phyloP scores from a whole-genome alignment of 92 coral and sea anemone species.

The Parazoanthus swiftii region DNA sequence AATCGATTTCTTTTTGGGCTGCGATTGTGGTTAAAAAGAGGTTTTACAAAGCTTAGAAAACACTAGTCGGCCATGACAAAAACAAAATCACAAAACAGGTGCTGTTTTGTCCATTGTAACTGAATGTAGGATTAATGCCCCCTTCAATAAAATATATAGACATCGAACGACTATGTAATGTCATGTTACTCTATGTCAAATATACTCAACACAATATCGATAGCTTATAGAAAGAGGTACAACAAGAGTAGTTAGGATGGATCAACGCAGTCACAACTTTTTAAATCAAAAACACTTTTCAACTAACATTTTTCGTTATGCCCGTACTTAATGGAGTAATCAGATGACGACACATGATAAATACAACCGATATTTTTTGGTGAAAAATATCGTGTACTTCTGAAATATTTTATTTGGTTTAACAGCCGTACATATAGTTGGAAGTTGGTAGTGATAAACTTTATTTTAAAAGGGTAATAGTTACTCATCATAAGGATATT shows the following conservation, averaged over 20 bases:
- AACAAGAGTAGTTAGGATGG: neutral
- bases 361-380: too few species aligned
- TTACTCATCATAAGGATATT: too few species aligned
- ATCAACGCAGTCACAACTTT: neutral
- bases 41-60: neutral
- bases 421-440: too few species aligned
- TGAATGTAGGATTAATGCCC: neutral
- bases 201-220: neutral
- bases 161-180: neutral
- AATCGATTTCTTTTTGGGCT: neutral
- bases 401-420: too few species aligned
- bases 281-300: neutral
- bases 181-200: neutral
- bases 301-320: neutral
- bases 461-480: too few species aligned
- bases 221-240: neutral
- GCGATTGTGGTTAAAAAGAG: neutral
- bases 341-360: neutral
- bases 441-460: too few species aligned
- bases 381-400: neutral
- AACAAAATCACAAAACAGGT: neutral
- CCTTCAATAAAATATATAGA: neutral
- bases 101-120: neutral
- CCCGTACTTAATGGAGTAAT: neutral
- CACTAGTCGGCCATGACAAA: neutral